Evolutionary conservation across 2,888 invertebrate species (phyloP).

Genomic region (Andrena chrysosceles): DNA sequence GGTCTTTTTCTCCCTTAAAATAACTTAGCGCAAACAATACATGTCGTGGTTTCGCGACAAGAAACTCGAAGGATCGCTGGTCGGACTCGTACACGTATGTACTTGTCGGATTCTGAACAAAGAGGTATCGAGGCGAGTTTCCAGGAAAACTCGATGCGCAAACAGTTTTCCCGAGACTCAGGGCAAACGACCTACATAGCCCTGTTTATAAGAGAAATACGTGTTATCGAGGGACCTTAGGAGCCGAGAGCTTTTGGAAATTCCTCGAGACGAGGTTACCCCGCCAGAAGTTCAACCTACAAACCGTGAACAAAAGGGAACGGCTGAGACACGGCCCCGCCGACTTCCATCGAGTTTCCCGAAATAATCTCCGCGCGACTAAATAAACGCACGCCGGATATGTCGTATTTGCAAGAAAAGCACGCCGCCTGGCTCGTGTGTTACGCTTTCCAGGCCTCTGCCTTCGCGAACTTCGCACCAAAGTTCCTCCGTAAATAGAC

Average conservation of each 20-base stretch:
- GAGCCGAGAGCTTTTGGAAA: slow-evolving; percentile 1
- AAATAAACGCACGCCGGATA: slow-evolving; percentile 43
- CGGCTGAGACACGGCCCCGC: not conserved
- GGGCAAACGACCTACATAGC: slow-evolving; percentile 24
- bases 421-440: not conserved
- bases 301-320: not conserved
- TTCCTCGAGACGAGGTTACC: not conserved
- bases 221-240: not conserved
- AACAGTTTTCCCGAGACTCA: not conserved
- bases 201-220: not conserved
- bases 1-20: not conserved
- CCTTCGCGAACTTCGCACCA: not conserved
- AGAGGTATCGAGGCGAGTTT: not conserved
- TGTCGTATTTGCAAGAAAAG: slow-evolving; percentile 27
- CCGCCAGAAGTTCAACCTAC: not conserved
- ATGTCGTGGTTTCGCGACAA: not conserved
- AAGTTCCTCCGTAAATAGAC: slow-evolving; percentile 6
- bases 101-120: not conserved
- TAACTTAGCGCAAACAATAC: not conserved
- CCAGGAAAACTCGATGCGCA: not conserved
- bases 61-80: not conserved
- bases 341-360: slow-evolving; percentile 25
- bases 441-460: slow-evolving; percentile 4
- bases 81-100: not conserved
- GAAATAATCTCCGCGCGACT: slow-evolving; percentile 43